Base-by-base conservation (phyloP, 2,888 invertebrate species). In the Tortrix viridana region DNA sequence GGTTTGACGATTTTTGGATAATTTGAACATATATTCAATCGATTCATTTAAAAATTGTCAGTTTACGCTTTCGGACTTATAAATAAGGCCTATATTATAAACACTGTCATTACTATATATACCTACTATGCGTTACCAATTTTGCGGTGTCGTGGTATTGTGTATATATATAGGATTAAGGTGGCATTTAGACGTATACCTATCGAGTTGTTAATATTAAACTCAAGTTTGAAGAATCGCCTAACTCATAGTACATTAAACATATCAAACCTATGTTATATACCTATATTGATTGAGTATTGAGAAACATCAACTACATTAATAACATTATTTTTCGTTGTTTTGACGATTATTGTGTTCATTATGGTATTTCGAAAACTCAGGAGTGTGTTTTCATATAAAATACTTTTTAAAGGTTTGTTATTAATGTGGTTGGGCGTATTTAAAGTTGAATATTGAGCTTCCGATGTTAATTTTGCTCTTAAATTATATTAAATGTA, bases 161-260 rank as follows among this genome's bases (percentile, higher is more conserved):
- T 81, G 81, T 84, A 86, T 71, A 86, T 83, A 84, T 71, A 66
- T 70, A 52, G 46, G 58, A 69, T 4, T 82, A 81, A 82, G 77
- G 63, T 68, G 75, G 70, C 76, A 73, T 74, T 78, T 74, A 73
- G 54, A 64, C 57, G 66, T 70, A 82, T 76, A n/a, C n/a, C n/a
- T n/a, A 72, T 74, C 80, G 72, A 76, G 79, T 85, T 84, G 78
- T 84, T 84, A 71, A 69, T 64, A 65, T 72, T 69, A 82, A 78
- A 81, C 79, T 86, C 72, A 73, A 78, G 73, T 77, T 72, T 73
- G 56, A 78, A 77, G 74, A 75, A 76, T 81, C 82, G 81, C 82
- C 81, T 82, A 85, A 83, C 84, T 74, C 84, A 86, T 89, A 89
- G 87, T 89, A 90, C 88, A 90, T 86, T 78, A 87, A 86, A 91